Percentiles rank a stretch among this genome's conserved stretches.
phyloP scores from a whole-genome alignment of 2,113 vertebrate genomes.

The Osmerus mordax region DNA sequence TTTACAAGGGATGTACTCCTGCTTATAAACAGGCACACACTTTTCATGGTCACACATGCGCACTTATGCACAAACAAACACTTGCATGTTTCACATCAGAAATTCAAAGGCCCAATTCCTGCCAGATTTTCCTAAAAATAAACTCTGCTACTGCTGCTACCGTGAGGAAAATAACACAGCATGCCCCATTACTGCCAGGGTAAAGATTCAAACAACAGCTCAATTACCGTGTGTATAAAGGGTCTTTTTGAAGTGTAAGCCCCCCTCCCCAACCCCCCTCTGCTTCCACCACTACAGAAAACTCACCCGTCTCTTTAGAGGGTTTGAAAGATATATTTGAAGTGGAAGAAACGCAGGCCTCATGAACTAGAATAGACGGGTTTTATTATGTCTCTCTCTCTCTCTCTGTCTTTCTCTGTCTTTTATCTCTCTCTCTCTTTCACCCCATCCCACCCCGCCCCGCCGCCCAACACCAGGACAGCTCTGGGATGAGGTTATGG shows the following conservation, averaged over 20 bases:
- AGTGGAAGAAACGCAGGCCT: too few species aligned
- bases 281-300: not conserved
- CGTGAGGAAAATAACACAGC: too few species aligned
- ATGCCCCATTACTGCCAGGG: not conserved
- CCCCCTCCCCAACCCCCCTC: too few species aligned
- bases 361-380: not conserved
- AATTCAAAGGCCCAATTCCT: too few species aligned
- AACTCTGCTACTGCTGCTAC: not conserved
- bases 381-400: not conserved
- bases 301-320: too few species aligned
- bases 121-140: not conserved
- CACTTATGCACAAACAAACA: not conserved
- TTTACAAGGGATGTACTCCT: not conserved
- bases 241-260: not conserved
- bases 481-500: constrained; percentile 94
- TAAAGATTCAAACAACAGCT: not conserved
- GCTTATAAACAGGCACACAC: not conserved
- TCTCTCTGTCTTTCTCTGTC: constrained; percentile 13
- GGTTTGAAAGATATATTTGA: too few species aligned
- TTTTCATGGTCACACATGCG: not conserved
- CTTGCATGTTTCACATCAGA: too few species aligned
- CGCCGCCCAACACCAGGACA: constrained; percentile 73
- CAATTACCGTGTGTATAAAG: not conserved
- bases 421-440: not conserved
- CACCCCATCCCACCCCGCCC: not conserved